phyloP scores from a whole-genome alignment of 2,888 invertebrate genomes.

The Rhamphomyia laevipes region DNA sequence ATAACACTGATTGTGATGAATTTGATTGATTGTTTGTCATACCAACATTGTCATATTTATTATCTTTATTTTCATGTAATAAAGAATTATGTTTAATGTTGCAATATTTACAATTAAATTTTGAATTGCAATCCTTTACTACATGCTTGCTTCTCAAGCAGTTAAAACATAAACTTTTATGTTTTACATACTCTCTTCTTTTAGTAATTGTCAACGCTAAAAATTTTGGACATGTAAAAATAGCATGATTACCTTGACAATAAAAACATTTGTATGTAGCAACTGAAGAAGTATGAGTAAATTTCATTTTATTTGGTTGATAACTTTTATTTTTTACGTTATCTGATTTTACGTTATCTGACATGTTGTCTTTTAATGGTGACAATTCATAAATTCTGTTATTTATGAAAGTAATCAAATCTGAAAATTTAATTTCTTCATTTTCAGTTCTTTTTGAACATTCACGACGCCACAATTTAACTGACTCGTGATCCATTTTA shows the following conservation, averaged over 20 bases:
- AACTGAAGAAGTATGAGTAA: neutral
- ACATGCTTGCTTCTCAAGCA: constrained; percentile 2
- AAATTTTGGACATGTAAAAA: neutral
- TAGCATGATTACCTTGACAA: neutral
- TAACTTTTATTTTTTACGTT: neutral
- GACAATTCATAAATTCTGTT: neutral
- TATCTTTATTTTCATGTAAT: neutral
- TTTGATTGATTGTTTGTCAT: neutral
- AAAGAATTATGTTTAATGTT: constrained; percentile 5
- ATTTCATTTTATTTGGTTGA: neutral
- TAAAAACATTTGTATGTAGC: neutral
- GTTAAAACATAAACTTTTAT: constrained; percentile 3
- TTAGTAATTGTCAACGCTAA: neutral
- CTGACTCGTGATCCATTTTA: constrained; percentile 7
- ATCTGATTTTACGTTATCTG: neutral
- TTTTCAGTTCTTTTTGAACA: neutral
- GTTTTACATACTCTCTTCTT: constrained; percentile 7
- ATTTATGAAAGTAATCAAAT: neutral
- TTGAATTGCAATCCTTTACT: constrained; percentile 2
- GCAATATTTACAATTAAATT: constrained; percentile 5
- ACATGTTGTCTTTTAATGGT: neutral
- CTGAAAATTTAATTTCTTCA: neutral
- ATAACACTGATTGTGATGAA: neutral
- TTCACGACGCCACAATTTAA: constrained; percentile 5
- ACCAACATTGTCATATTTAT: too few relatives aligned